Base-by-base conservation (phyloP, 2,888 invertebrate species). In the Odontocerum albicorne region DNA sequence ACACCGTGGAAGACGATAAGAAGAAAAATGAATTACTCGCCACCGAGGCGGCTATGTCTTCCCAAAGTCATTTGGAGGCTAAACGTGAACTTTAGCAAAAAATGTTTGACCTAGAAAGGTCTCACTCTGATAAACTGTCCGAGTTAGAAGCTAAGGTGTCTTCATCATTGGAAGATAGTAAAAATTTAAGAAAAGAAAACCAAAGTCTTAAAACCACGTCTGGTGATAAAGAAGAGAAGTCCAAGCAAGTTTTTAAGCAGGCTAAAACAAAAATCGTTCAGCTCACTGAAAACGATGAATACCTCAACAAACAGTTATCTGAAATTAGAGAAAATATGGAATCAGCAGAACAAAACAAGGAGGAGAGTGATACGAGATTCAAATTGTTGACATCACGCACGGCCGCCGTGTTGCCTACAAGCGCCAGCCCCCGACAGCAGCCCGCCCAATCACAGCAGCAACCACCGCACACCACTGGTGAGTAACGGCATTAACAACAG, bases 321-420 rank as follows among this genome's bases (percentile, higher is more conserved):
- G 76, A 79, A 61, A 73, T 77, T 1, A 78, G 81, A 59, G 72
- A 65, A 51, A 78, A 77, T 65, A 68, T 80, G 32, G 76, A 75
- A 59, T 68, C 72, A 2, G 74, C 76, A 17, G 77, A 82, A 59
- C 77, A 82, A 64, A 77, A 75, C 20, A 74, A 79, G 3, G 80
- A 79, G 54, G 81, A 80, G 59, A 80, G 82, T 62, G 83, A 83
- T 61, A 73, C 77, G 0, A 67, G 84, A 47, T 66, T 86, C 13
- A 78, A 79, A 22, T 78, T 83, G 4, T 73, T 88, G 16, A 87
- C 87, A 65, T 82, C 83, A 31, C 73, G 87, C 50, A 88, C 87
- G 62, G 88, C 87, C 16, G 88, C 88, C 43, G 90, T 92, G 49
- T 77, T 90, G 40, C 92, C 92, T 1, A 90, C 90, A 36, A 87